Conservation (phyloP, 2,113 vertebrate genomes). For the Prolemur simus region DNA sequence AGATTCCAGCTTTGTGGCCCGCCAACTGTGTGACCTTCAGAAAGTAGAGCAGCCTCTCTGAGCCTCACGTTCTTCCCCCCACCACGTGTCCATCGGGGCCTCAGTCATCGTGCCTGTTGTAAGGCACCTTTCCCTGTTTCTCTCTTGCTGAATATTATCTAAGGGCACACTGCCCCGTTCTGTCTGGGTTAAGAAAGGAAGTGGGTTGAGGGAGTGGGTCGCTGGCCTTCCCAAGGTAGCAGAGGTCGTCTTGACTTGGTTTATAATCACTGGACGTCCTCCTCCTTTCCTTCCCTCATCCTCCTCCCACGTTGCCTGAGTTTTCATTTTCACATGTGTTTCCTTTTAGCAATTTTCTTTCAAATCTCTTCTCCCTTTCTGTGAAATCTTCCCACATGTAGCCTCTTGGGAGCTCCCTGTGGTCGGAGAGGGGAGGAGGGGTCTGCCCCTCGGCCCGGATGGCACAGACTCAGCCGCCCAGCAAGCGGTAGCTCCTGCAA, state of each 20-base stretch:
- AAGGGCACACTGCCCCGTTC: background rate
- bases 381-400: constrained; percentile 13
- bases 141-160: background rate
- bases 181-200: background rate
- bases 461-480: background rate
- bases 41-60: background rate
- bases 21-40: background rate
- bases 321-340: constrained; percentile 58
- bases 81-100: background rate
- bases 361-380: constrained; percentile 25
- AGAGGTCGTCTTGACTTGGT: background rate
- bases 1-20: background rate
- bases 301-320: background rate
- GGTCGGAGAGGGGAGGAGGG: background rate
- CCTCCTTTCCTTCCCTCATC: background rate
- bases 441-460: background rate
- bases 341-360: constrained; percentile 58
- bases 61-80: background rate
- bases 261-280: background rate
- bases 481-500: background rate
- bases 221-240: background rate
- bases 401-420: background rate
- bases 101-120: background rate
- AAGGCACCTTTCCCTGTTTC: background rate
- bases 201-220: background rate